Percentiles rank a stretch among this genome's conserved stretches.
Evolutionary conservation across 2,888 invertebrate genomes (phyloP).

Genomic region (Plagodis pulveraria): DNA sequence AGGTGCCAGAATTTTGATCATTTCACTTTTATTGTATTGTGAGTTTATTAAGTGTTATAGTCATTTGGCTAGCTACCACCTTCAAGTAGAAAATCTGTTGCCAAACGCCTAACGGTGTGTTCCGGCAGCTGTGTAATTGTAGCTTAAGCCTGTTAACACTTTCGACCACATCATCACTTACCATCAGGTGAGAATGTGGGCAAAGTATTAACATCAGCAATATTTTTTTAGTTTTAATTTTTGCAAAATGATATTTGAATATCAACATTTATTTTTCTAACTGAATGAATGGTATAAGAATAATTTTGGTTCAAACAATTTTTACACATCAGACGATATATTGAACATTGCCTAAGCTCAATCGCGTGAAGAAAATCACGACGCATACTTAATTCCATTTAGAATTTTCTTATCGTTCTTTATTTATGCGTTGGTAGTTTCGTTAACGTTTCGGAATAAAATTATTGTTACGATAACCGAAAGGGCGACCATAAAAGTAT

Average conservation of each 20-base stretch:
- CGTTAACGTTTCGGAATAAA: slow-evolving; percentile 41
- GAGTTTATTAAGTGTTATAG: too few relatives aligned
- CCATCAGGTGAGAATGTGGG: too few relatives aligned
- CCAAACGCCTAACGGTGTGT: too few relatives aligned
- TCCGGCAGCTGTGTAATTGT: too few relatives aligned
- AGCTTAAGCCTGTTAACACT: too few relatives aligned
- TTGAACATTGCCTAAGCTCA: slow-evolving; percentile 6
- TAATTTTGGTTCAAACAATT: neutral
- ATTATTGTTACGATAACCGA: slow-evolving; percentile 46
- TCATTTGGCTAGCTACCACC: too few relatives aligned
- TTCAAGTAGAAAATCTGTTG: too few relatives aligned
- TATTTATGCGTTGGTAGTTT: slow-evolving; percentile 40
- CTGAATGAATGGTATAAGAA: neutral
- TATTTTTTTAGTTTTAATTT: too few relatives aligned
- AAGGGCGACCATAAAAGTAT: slow-evolving; percentile 56
- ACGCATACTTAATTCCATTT: slow-evolving; percentile 7
- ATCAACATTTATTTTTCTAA: neutral
- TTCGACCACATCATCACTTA: too few relatives aligned
- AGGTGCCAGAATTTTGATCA: too few relatives aligned
- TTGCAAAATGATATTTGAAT: neutral
- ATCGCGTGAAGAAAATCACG: slow-evolving; percentile 11
- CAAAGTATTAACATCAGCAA: too few relatives aligned
- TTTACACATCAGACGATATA: neutral
- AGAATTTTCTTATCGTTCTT: slow-evolving; percentile 21
- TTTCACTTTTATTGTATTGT: too few relatives aligned